phyloP scores from a whole-genome alignment of 2,888 invertebrate species.

The Lottia scabra region DNA sequence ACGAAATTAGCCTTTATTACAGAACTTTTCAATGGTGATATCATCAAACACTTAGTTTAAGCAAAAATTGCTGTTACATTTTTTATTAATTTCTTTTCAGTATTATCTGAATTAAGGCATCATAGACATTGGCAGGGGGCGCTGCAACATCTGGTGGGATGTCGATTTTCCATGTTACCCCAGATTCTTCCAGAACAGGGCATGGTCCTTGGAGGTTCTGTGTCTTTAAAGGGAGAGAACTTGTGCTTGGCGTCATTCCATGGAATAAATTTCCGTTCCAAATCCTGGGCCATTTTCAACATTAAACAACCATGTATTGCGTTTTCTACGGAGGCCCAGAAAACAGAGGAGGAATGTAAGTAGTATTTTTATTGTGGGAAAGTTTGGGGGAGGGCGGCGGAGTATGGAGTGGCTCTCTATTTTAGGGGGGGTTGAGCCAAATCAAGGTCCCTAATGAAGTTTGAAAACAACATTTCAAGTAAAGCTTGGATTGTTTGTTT shows the following conservation, averaged over 20 bases:
- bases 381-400: no score
- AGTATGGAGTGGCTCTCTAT: no score
- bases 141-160: slow-evolving; percentile 82
- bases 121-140: slow-evolving; percentile 96
- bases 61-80: no score
- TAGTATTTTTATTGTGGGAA: neutral
- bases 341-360: slow-evolving; percentile 70
- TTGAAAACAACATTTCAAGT: no score
- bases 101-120: slow-evolving; percentile 71
- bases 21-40: no score
- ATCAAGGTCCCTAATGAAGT: no score
- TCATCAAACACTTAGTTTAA: no score
- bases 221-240: slow-evolving; percentile 77
- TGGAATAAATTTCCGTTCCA: slow-evolving; percentile 95
- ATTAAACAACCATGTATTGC: slow-evolving; percentile 81
- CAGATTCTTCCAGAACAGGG: slow-evolving; percentile 73
- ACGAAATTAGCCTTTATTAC: no score
- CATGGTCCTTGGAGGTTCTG: slow-evolving; percentile 87
- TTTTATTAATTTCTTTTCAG: slow-evolving; percentile 31
- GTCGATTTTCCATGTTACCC: slow-evolving; percentile 77
- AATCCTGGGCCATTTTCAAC: slow-evolving; percentile 96
- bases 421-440: no score
- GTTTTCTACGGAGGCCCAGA: slow-evolving; percentile 78
- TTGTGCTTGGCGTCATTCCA: slow-evolving; percentile 97
- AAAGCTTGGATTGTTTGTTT: no score